Evolutionary conservation across 1,140 invertebrate species (phyloP), one percentile per base, ranked within the genome.

Genomic region (Ylistrum balloti): DNA sequence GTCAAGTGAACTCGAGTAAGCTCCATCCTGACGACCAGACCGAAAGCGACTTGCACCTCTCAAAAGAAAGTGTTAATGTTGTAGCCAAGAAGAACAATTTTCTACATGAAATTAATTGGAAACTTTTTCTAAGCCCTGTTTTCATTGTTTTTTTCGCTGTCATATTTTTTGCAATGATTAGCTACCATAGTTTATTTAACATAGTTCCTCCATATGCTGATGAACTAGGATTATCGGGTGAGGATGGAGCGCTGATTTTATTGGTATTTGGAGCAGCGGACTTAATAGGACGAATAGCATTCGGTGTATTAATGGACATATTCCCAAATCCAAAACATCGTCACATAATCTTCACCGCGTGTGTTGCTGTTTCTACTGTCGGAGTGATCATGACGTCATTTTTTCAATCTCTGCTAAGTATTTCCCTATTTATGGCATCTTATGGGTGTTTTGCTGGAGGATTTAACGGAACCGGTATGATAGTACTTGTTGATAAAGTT

Each of bases 171-270:
- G n/a, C 56, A 74, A 74, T 74, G 56, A n/a, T 74, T 5, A 74
- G 56, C 56, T 74, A 74, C 13, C 56, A 74, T 74, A 74, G 56
- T 74, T 74, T 74, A 74, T 74, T 74, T 28, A 74, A 74, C 56
- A 28, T 74, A 28, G 56, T 74, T 17, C 56, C 56, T 2, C 56
- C 56, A 5, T 74, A 28, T n/a, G 56, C 56, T 3, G 56, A 74
- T n/a, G 56, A 74, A n/a, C 9, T 74, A 74, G 56, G 56, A 5
- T 5, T 74, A 9, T 74, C 56, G 3, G 56, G 56, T 28, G 56
- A 74, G 56, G 56, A 74, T 74, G 56, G 56, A 2, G 56, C 56
- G 28, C 22, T 74, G 5, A n/a, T 74, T 1, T 7, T 74, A 5
- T 28, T 74, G 22, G n/a, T 74, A 28, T 74, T 74, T 74, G 56